Percentiles rank a stretch among this genome's conserved stretches.
Conservation (phyloP, 2,797 vertebrate species). For the Myioborus miniatus region DNA sequence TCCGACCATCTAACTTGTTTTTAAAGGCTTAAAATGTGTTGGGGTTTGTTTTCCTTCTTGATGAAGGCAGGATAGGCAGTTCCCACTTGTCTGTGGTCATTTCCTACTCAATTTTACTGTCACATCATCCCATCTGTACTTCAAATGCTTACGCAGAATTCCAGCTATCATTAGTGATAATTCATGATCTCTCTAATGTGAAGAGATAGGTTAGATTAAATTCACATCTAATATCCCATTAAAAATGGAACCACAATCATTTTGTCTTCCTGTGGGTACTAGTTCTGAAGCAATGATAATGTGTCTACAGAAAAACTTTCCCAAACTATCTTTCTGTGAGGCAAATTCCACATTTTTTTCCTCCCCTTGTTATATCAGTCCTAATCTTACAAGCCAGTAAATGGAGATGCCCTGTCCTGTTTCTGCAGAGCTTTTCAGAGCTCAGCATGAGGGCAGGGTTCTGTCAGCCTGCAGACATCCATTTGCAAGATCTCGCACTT, state of each 20-base stretch:
- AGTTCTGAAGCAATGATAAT: not conserved
- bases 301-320: not conserved
- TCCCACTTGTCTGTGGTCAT: not conserved
- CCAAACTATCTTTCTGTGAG: not conserved
- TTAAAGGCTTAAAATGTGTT: not conserved
- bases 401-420: not conserved
- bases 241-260: not conserved
- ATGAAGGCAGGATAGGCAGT: not conserved
- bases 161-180: conserved; percentile 12
- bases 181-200: not conserved
- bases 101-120: conserved; percentile 24
- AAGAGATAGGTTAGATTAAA: conserved; percentile 23
- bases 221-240: conserved; percentile 1
- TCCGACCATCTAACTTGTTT: not conserved
- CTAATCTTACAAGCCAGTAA: not conserved
- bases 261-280: not conserved
- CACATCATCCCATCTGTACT: not conserved
- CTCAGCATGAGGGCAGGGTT: not conserved
- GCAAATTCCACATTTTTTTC: not conserved
- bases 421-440: not conserved
- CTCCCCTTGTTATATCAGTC: not conserved
- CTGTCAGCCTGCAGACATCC: conserved; percentile 10
- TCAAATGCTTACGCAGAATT: not conserved
- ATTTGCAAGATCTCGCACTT: not conserved
- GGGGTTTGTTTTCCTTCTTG: not conserved